Base-by-base conservation (phyloP, 1,140 invertebrate genomes). In the Drosophila ananassae region DNA sequence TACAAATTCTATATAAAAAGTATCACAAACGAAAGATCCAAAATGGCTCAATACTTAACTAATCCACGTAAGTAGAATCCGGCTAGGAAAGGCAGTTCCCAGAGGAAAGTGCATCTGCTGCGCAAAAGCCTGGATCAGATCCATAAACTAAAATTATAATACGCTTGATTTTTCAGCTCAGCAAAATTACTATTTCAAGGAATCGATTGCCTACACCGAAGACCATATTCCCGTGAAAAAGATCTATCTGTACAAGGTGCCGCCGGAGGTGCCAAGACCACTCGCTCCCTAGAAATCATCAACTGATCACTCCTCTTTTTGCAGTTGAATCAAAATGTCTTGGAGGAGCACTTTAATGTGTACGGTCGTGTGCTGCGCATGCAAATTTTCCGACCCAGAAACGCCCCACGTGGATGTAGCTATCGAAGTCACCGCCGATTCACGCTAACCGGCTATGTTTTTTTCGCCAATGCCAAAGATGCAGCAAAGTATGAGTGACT, bases 191-290 rank as follows among this genome's bases (percentile, higher is more conserved):
- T 74, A 71, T 21, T 60, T 85, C 0, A 77, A 69, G 30, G 56
- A 76, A n/a, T 22, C 32, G 2, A 25, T 75, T 2, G 82, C 67
- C 8, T 90, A 80, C 60, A 90, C 87, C 7, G 87, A 90, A 47
- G 87, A 90, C 22, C 54, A 90, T 46, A 52, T 90, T 3, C 39
- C 73, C 3, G 58, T 90, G 2, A 54, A 71, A 6, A 83, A 83
- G 22, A 37, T 90, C 1, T 72, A 56, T 50, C 12, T 90, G 2
- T 57, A 25, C n/a, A 75, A 53, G 12, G 51, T 90, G 6, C 25
- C 79, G 2, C 9, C 37, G 4, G 21, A 54, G 34, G 85, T 90
- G 41, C 12, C 4, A 2, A 41, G 7, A n/a, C 13, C 13, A 21
- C 2, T 17, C 21, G 7, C 41, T 37, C 0, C 34, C 10, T 12